Conservation (phyloP, 2,888 invertebrate species). For the Disparrhopalites patrizii region DNA sequence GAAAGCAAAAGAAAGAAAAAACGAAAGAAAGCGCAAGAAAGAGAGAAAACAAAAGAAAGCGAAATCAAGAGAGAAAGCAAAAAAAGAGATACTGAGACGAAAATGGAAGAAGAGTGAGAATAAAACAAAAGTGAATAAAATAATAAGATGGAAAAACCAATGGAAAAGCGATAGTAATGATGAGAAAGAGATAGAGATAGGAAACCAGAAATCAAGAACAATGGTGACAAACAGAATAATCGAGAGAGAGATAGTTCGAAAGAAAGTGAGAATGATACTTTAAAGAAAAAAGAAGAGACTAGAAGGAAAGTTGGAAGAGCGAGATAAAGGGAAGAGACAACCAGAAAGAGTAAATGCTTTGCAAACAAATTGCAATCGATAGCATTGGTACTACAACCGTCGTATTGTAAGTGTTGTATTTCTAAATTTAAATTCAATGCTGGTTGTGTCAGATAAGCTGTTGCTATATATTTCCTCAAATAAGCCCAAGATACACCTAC, state of each 20-base stretch:
- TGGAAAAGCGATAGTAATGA: background rate
- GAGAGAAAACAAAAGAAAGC: background rate
- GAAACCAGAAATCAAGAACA: too few relatives aligned
- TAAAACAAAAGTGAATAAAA: background rate
- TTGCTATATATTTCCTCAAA: background rate
- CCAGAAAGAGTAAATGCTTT: background rate
- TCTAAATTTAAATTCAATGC: slow-evolving; percentile 8
- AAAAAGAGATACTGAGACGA: too few relatives aligned
- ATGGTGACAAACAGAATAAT: too few relatives aligned
- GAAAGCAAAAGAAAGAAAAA: too few relatives aligned
- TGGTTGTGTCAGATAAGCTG: background rate
- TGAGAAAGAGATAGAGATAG: too few relatives aligned
- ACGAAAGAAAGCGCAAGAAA: background rate
- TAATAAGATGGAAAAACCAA: background rate
- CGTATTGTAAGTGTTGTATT: too few relatives aligned
- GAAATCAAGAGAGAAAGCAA: background rate
- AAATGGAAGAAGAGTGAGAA: too few relatives aligned
- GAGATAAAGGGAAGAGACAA: too few relatives aligned
- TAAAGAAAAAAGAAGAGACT: background rate
- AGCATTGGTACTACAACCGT: background rate
- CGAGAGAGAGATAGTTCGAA: too few relatives aligned
- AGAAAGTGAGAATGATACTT: background rate
- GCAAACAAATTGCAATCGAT: slow-evolving; percentile 1
- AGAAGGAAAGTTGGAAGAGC: background rate
- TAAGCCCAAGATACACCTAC: too few relatives aligned